A percentile compares a stretch with the other conserved stretches of the same genome.
These are phyloP conservation scores for Belgica antarctica DNA, from an alignment of 2,888 invertebrate genomes.

Conservation along the genomic window DNA sequence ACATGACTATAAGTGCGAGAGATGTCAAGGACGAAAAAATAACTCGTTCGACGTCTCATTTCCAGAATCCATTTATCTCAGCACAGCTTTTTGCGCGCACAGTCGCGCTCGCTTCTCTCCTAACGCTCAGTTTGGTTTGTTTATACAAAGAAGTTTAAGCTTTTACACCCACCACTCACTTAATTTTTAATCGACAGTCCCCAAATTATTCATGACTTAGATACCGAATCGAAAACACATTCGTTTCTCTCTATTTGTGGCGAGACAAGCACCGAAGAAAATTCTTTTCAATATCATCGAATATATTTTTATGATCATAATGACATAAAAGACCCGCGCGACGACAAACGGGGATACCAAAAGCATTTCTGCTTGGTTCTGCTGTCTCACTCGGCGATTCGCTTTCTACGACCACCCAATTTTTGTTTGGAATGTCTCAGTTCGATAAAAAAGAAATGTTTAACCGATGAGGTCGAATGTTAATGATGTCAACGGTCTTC, in stretches of 20 bases:
- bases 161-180: conserved; percentile 32
- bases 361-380: not conserved
- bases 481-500: too few species aligned
- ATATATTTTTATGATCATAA: conserved; percentile 10
- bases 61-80: conserved; percentile 26
- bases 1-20: not conserved
- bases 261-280: not conserved
- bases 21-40: not conserved
- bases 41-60: conserved; percentile 20
- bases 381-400: not conserved
- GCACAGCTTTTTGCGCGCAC: not conserved
- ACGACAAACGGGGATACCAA: not conserved
- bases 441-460: not conserved
- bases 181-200: conserved; percentile 19
- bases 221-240: not conserved
- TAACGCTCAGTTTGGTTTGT: conserved; percentile 35
- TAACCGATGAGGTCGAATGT: too few species aligned
- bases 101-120: not conserved
- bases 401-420: not conserved
- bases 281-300: too few species aligned
- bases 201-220: conserved; percentile 12
- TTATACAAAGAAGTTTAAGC: conserved; percentile 35
- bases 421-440: not conserved
- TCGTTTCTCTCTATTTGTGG: not conserved
- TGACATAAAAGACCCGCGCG: conserved; percentile 10